Conservation (phyloP, 2,113 vertebrate species). For the Vicugna pacos region DNA sequence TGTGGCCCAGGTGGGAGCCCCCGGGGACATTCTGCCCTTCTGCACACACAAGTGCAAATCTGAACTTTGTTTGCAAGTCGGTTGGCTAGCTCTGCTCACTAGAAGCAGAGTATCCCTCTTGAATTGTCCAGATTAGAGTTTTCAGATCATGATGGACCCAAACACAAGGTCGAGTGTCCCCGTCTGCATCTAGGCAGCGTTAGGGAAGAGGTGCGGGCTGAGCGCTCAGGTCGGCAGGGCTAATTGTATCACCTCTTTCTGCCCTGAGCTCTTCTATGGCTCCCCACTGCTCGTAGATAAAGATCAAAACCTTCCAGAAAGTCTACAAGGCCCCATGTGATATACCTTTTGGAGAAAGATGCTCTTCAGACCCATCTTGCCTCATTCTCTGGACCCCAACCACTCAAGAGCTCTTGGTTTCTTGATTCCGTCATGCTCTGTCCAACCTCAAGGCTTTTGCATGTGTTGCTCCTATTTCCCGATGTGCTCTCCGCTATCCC, state of each 20-base stretch:
- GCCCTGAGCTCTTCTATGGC: neutral
- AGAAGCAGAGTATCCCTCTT: neutral
- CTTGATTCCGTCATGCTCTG: neutral
- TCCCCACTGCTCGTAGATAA: neutral
- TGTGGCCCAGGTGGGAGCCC: neutral
- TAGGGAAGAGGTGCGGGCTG: neutral
- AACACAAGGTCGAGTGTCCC: neutral
- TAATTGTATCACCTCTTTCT: neutral
- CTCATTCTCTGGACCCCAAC: neutral
- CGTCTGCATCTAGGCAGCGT: neutral
- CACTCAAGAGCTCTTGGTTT: neutral
- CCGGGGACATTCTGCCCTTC: neutral
- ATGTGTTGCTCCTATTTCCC: neutral
- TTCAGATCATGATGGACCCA: neutral
- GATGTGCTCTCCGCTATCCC: neutral
- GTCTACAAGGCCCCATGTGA: neutral
- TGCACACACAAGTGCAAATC: neutral
- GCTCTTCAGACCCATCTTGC: neutral
- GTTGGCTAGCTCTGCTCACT: neutral
- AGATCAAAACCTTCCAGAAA: neutral
- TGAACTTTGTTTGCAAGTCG: neutral
- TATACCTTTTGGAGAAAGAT: neutral
- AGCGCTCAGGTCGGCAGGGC: neutral
- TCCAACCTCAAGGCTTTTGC: neutral
- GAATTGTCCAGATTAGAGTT: neutral